Evolutionary conservation across 1,140 invertebrate genomes (phyloP), one percentile per base, ranked within the genome.

Genomic region (Notospermus geniculatus): DNA sequence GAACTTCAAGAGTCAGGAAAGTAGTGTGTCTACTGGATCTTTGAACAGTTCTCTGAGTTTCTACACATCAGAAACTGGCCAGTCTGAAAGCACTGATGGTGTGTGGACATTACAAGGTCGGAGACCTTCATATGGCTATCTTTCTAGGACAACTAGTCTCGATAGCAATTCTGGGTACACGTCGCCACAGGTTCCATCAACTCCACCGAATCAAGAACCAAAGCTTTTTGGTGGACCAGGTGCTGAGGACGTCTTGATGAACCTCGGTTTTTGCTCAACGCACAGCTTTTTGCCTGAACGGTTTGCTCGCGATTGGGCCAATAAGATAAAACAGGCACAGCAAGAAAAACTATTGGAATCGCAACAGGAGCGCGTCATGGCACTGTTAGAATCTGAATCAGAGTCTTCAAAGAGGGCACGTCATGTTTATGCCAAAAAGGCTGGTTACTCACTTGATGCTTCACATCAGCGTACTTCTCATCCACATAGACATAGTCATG

Each of bases 221-320:
- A 19, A 13, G 15, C 28, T 22, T 56, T 28, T 17, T 39, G 54
- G 32, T 30, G 19, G 17, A 17, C 11, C 32, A 15, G 27, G 22
- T 39, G 64, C 70, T 25, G 76, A 78, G 36, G 59, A 68, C 23
- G 59, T 76, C n/a, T 61, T 78, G 15, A 68, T 68, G 59, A 69
- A 68, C 59, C 55, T 78, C 23, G 74, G 76, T 1, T 76, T 76
- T 59, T 64, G 60, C 1, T 62, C 60, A 19, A 30, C 64, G 1
- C 63, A 71, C 1, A 67, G 65, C 23, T 74, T 73, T 64, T 62
- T 78, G 11, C 76, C 76, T 17, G 74, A 76, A 45, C 54, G 76
- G 17, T 78, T 78, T 66, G 55, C 71, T 1, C 62, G 62, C 23
- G 73, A 74, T 56, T 78, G 74, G 76, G 70, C 68, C 32, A 61